Base-by-base conservation (phyloP, 2,113 vertebrate genomes). In the Malurus melanocephalus region DNA sequence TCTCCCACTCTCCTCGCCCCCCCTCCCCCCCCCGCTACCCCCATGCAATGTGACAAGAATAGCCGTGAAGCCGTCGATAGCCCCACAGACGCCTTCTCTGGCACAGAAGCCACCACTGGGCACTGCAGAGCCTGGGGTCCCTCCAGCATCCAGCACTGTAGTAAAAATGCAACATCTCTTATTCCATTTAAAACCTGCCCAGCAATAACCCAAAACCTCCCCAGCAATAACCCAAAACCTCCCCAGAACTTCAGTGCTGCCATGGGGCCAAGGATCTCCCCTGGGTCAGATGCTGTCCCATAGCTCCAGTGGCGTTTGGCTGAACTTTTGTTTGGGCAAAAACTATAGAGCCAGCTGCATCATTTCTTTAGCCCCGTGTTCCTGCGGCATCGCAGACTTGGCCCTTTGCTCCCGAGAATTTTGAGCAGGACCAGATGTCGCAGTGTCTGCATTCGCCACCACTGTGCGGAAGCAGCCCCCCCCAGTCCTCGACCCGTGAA, bases 371-470 rank as follows among this genome's bases (percentile, higher is more conserved):
- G 56, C 76, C 53, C 60, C 33, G 3, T 13, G 18, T 59, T 84
- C 68, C 85, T 43, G 59, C 45, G 1, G 32, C 59, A 81, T 68
- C 65, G 9, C 45, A 10, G 46, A 55, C 91, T 78, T 18, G 73
- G 81, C 86, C 83, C 60, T 76, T 82, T 51, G 78, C 86, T 93
- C 74, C 80, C 0, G 7, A 92, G 46, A 19, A 18, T 65, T 61
- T 35, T 38, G 93, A 95, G 82, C 75, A 45, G 43, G 90, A 93
- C 84, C 96, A 96, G 94, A 94, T 94, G 95, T 90, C 64, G 4
- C 32, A 18, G 93, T 27, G 55, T 83, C 89, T 71, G 88, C 2
- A 0, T 53, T 49, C 0, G 0, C 59, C 5, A 2, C 11, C 0
- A 7, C 80, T 30, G 16, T 16, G 77, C 5, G 48, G 89, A 94